Base-by-base conservation (phyloP, 1,140 invertebrate species). In the Drosophila ambigua region DNA sequence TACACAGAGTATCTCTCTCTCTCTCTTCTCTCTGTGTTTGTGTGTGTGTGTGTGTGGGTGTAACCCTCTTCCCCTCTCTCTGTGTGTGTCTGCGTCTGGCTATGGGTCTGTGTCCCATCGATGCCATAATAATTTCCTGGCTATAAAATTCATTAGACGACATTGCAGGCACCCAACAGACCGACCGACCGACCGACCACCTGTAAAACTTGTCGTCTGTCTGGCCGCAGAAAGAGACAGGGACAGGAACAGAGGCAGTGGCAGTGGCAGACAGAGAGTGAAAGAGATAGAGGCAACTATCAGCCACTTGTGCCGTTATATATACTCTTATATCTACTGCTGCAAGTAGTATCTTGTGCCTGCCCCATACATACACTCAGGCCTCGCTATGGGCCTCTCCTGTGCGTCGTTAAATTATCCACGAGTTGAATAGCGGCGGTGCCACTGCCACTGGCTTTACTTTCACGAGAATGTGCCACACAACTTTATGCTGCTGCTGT, bases 101-200 rank as follows among this genome's bases (percentile, higher is more conserved):
- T 62, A 23, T 11, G 13, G 4, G 28, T 61, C 51, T 31, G 44
- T 31, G 41, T 59, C 66, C 65, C 81, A 81, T 85, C 81, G 82
- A 87, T 82, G 82, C 76, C 77, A 65, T 89, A 84, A 89, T 89
- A 89, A 89, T 89, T 89, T 89, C 85, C 84, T 89, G 84, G 77
- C 84, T 89, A 84, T 89, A 84, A 84, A 89, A 90, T 89, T 89
- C 85, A 89, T 89, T 89, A 89, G 84, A 89, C 66, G 62, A 61
- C 74, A 65, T 66, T 69, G 65, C 39, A 66, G 55, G 59, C 66
- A 9, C 35, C 35, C 35, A 28, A 7, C 31, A 11, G 31, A 3
- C 31, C 31, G 3, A 9, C 6, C 26, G 26, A 28, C 8, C 8
- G 31, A 9, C 61, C 72, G 59, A 85, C 81, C 81, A 88, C 78